Conservation (phyloP, 2,888 invertebrate species). For the Griposia aprilina region DNA sequence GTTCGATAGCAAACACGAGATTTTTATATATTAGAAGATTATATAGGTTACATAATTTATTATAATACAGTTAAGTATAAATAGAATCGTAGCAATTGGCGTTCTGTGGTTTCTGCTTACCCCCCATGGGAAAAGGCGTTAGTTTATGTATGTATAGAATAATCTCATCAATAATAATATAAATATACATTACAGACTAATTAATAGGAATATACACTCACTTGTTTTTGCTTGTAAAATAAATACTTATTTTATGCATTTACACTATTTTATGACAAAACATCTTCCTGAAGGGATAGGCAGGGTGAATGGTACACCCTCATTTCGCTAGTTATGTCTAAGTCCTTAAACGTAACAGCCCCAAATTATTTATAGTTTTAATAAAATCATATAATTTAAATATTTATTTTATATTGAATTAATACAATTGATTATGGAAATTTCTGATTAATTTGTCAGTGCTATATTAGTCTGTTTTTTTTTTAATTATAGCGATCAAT, state of each 20-base stretch:
- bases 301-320: background rate
- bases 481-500: constrained; percentile 9
- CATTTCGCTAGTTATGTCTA: background rate
- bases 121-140: background rate
- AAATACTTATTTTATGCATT: constrained; percentile 21
- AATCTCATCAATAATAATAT: background rate
- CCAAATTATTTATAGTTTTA: constrained; percentile 4
- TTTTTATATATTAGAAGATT: too few relatives aligned
- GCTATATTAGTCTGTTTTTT: background rate
- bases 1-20: too few relatives aligned
- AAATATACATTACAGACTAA: constrained; percentile 8
- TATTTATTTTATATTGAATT: constrained; percentile 7
- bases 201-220: constrained; percentile 15
- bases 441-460: background rate
- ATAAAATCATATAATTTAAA: background rate
- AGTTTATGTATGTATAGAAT: background rate
- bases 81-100: background rate
- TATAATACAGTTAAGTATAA: constrained; percentile 10
- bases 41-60: background rate
- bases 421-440: background rate
- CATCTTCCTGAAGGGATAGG: background rate
- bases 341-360: background rate
- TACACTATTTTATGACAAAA: constrained; percentile 3
- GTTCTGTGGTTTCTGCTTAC: background rate
- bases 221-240: constrained; percentile 15